Evolutionary conservation across 1,140 invertebrate genomes (phyloP).

Genomic region (Oedothorax gibbosus): DNA sequence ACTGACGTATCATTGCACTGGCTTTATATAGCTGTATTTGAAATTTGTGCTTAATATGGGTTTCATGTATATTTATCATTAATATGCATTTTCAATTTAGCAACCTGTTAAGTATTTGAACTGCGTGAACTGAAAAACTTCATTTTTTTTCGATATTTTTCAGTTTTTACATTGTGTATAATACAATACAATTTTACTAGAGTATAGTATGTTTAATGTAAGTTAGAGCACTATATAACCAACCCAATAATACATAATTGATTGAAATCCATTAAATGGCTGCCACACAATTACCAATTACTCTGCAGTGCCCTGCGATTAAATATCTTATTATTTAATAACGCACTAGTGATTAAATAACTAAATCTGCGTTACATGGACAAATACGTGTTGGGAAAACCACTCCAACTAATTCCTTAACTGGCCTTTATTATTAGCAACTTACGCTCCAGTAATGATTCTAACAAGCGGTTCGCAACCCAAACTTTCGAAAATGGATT

Average conservation of each 20-base stretch:
- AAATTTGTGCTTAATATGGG: no score
- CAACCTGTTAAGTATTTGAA: no score
- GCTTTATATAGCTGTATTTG: no score
- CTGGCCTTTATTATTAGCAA: constrained; percentile 11
- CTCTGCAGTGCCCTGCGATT: background rate
- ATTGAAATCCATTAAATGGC: background rate
- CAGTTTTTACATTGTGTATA: no score
- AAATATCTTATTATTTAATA: constrained; percentile 20
- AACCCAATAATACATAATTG: background rate
- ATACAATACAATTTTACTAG: no score
- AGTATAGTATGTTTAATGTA: no score
- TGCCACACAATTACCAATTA: constrained; percentile 12
- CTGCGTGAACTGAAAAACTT: no score
- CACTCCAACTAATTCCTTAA: constrained; percentile 16
- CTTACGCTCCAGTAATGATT: constrained; percentile 13
- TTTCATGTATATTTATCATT: no score
- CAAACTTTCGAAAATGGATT: background rate
- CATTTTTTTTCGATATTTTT: no score
- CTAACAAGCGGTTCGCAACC: background rate
- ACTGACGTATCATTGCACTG: no score
- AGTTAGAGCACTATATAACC: no score
- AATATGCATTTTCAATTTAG: no score
- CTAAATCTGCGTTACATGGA: background rate
- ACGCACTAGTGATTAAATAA: constrained; percentile 8
- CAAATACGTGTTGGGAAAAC: constrained; percentile 15